Conservation (phyloP, 2,888 invertebrate species). For the Spatulosminthurus flaviceps region DNA sequence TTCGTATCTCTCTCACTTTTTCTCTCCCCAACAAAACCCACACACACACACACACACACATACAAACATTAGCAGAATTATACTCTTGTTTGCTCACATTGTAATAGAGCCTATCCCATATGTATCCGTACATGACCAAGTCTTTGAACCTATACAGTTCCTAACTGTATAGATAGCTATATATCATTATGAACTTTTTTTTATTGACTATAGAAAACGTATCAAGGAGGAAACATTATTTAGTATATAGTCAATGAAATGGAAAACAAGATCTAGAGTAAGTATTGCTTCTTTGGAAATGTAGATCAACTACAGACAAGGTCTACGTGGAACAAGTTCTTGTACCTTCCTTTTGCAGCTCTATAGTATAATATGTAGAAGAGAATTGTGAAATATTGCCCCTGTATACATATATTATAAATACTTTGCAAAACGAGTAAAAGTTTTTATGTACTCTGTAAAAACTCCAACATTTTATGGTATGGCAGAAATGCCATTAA, state of each 20-base stretch:
- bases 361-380: neutral
- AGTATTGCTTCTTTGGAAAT: neutral
- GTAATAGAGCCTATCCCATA: too few species aligned
- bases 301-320: slow-evolving; percentile 6
- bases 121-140: too few species aligned
- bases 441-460: too few species aligned
- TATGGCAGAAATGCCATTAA: too few species aligned
- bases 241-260: slow-evolving; percentile 14
- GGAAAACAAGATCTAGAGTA: slow-evolving; percentile 35
- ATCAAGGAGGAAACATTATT: neutral
- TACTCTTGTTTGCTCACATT: neutral
- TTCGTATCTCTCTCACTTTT: neutral
- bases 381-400: neutral
- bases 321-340: neutral
- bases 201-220: too few species aligned
- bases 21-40: neutral
- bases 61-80: neutral
- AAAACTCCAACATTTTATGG: too few species aligned
- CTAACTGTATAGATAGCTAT: too few species aligned
- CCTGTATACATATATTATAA: too few species aligned
- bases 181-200: too few species aligned
- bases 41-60: neutral
- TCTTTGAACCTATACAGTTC: too few species aligned
- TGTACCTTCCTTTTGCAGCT: neutral
- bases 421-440: too few species aligned